Evolutionary conservation across 2,113 vertebrate genomes (phyloP).

Genomic region (Halcyon senegalensis): DNA sequence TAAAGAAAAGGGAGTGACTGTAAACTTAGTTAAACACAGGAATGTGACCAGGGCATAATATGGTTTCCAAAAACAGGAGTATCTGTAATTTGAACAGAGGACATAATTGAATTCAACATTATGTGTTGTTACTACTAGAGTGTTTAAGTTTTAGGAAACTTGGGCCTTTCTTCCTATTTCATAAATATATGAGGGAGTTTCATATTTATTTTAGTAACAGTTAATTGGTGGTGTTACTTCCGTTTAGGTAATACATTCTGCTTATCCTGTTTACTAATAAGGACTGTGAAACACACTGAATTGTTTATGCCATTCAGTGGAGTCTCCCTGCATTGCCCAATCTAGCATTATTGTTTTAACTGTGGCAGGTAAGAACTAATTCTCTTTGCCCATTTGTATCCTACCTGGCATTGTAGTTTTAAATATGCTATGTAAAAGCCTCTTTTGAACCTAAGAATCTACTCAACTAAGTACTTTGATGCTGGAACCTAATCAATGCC

Average conservation of each 20-base stretch:
- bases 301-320: not conserved
- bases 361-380: not conserved
- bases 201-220: slow-evolving; percentile 7
- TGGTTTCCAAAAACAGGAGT: slow-evolving; percentile 65
- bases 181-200: slow-evolving; percentile 1
- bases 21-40: slow-evolving; percentile 66
- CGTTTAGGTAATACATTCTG: not conserved
- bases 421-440: not conserved
- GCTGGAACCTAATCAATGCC: not conserved
- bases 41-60: slow-evolving; percentile 78
- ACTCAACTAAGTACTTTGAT: not conserved
- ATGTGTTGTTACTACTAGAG: slow-evolving; percentile 51
- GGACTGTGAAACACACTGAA: not conserved
- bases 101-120: slow-evolving; percentile 55
- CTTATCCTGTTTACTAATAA: not conserved
- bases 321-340: not conserved
- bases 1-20: slow-evolving; percentile 74
- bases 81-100: slow-evolving; percentile 57
- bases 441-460: not conserved
- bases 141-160: slow-evolving; percentile 39
- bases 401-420: not conserved
- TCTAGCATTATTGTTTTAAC: not conserved
- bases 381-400: not conserved
- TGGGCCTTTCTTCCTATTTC: not conserved
- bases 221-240: not conserved